A percentile compares a stretch with the other conserved stretches of the same genome.
Evolutionary conservation across 2,797 vertebrate genomes (phyloP).

Genomic region (Crypturellus tataupa): DNA sequence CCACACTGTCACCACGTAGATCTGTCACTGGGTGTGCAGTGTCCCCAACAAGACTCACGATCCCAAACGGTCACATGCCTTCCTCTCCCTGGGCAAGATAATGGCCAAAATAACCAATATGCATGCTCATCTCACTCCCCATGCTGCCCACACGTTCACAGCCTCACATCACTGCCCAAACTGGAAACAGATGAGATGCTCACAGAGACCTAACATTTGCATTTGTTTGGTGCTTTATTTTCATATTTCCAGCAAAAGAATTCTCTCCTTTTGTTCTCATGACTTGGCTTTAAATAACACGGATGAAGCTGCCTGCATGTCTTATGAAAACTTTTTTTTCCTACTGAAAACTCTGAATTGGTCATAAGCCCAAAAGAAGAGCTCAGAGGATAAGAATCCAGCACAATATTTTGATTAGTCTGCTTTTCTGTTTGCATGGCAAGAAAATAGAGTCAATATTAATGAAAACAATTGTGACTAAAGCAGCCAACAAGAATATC

Average conservation of each 20-base stretch:
- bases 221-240: not conserved
- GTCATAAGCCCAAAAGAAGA: not conserved
- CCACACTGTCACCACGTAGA: not conserved
- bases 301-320: not conserved
- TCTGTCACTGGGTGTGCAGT: not conserved
- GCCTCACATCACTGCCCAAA: not conserved
- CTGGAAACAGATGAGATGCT: not conserved
- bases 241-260: not conserved
- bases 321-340: not conserved
- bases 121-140: not conserved
- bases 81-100: not conserved
- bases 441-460: constrained; percentile 50
- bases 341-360: not conserved
- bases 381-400: constrained; percentile 3
- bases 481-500: constrained; percentile 12
- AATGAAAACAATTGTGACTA: constrained; percentile 65
- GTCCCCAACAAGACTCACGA: not conserved
- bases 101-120: too few relatives aligned
- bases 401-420: constrained; percentile 43
- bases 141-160: not conserved
- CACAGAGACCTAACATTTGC: not conserved
- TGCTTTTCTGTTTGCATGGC: constrained; percentile 26
- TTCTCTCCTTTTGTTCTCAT: not conserved
- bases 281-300: not conserved
- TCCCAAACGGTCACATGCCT: rapidly evolving